A percentile compares a stretch with the other conserved stretches of the same genome.
Evolutionary conservation across 2,797 vertebrate genomes (phyloP).

Genomic region (Syngnathus rostellatus): DNA sequence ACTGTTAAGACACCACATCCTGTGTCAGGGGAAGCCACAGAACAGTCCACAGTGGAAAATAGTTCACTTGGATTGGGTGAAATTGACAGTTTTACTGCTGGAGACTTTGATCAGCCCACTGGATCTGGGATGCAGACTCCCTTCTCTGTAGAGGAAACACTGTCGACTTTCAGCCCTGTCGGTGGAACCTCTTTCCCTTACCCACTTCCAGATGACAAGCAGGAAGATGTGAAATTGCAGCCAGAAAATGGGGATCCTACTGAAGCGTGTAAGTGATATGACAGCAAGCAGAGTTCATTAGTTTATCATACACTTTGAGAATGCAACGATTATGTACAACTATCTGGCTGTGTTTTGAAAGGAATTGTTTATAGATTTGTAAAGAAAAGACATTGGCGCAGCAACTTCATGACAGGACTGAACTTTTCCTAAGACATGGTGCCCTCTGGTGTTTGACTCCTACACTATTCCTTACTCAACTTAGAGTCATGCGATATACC

Average conservation of each 20-base stretch:
- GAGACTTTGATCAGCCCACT: neutral
- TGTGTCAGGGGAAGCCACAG: neutral
- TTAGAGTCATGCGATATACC: neutral
- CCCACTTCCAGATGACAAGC: rapidly evolving
- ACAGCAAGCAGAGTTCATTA: neutral
- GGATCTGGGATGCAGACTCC: slow-evolving; percentile 43
- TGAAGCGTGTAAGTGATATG: slow-evolving; percentile 25
- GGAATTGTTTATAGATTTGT: neutral
- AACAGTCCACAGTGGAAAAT: neutral
- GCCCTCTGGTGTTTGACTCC: slow-evolving; percentile 56
- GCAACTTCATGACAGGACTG: neutral
- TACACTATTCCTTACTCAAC: neutral
- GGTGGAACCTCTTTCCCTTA: neutral
- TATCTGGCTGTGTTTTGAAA: neutral
- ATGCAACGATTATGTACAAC: too few species aligned
- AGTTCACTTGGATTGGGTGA: neutral
- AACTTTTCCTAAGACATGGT: slow-evolving; percentile 17
- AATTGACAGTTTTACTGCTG: neutral
- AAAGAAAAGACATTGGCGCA: neutral
- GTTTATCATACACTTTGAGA: neutral
- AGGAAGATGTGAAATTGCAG: rapidly evolving
- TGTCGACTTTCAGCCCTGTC: neutral
- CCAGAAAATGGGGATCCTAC: neutral
- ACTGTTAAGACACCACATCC: neutral
- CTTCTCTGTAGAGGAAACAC: neutral